Evolutionary conservation across 2,113 vertebrate genomes (phyloP).

Genomic region (Tringa solitaria): DNA sequence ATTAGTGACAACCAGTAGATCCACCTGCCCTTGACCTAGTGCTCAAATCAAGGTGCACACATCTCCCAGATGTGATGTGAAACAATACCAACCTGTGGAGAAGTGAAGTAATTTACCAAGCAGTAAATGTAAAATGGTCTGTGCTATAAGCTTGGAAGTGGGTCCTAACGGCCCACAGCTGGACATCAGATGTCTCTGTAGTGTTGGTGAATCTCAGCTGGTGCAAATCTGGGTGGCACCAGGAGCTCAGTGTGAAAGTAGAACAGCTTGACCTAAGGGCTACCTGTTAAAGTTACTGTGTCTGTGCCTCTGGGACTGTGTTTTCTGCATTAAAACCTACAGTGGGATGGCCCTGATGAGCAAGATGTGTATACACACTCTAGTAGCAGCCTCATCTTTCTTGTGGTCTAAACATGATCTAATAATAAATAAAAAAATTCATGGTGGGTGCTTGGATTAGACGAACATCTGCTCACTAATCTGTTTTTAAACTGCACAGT

Average conservation of each 20-base stretch:
- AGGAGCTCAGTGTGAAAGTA: background rate
- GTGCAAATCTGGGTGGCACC: background rate
- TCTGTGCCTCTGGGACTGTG: background rate
- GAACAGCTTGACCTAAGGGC: background rate
- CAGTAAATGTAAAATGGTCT: background rate
- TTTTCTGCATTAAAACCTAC: background rate
- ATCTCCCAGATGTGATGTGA: background rate
- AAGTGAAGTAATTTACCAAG: background rate
- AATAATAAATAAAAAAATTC: slow-evolving; percentile 13
- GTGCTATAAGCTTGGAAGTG: background rate
- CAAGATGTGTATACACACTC: background rate
- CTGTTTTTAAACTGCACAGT: background rate
- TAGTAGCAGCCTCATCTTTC: background rate
- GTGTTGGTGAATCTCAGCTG: background rate
- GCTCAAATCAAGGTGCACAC: background rate
- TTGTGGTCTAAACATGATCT: background rate
- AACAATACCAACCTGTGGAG: background rate
- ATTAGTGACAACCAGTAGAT: background rate
- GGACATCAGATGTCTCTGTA: background rate
- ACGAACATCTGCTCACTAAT: slow-evolving; percentile 33
- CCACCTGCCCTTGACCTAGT: background rate
- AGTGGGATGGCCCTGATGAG: background rate
- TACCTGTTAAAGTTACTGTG: background rate
- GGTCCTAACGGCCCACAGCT: background rate
- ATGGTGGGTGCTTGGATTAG: background rate